These are phyloP conservation scores for Sanderia malayensis DNA, from an alignment of 30 jellyfish, hydroid and myxozoan genomes.

Conservation along the genomic window DNA sequence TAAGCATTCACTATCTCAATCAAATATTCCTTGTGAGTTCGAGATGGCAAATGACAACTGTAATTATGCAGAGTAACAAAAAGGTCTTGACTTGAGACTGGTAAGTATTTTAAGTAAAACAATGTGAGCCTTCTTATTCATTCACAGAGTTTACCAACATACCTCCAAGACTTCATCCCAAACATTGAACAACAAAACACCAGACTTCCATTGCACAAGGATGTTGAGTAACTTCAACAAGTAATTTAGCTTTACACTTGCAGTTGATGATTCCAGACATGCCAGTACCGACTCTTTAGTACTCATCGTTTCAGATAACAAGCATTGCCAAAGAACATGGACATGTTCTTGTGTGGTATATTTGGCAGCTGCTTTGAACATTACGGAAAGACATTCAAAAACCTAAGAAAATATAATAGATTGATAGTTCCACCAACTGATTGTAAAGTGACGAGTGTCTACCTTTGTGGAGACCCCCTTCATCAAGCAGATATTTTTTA, in stretches of 20 bases:
- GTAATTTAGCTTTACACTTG: neutral
- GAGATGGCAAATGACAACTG: neutral
- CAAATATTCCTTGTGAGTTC: neutral
- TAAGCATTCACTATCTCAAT: no score
- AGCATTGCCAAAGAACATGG: conserved; percentile 32
- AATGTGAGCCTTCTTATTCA: no score
- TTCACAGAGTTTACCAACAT: no score
- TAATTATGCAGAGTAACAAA: neutral
- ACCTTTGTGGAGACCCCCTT: neutral
- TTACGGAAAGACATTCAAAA: conserved; percentile 19
- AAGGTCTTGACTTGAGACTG: neutral
- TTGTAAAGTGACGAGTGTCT: neutral
- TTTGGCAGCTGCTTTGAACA: conserved; percentile 39
- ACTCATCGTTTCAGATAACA: conserved; percentile 2
- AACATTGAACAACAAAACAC: conserved; percentile 4
- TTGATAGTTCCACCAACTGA: neutral
- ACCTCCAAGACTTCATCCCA: conserved; percentile 23
- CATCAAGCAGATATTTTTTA: neutral
- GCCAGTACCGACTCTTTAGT: neutral
- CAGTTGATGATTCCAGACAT: neutral
- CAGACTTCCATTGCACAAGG: conserved; percentile 48
- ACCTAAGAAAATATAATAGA: conserved; percentile 8
- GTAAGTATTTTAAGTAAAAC: no score
- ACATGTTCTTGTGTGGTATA: conserved; percentile 22
- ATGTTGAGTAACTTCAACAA: conserved; percentile 8